These are phyloP conservation scores for Pitta sordida DNA, from an alignment of 2,113 vertebrate species.

Conservation along the genomic window DNA sequence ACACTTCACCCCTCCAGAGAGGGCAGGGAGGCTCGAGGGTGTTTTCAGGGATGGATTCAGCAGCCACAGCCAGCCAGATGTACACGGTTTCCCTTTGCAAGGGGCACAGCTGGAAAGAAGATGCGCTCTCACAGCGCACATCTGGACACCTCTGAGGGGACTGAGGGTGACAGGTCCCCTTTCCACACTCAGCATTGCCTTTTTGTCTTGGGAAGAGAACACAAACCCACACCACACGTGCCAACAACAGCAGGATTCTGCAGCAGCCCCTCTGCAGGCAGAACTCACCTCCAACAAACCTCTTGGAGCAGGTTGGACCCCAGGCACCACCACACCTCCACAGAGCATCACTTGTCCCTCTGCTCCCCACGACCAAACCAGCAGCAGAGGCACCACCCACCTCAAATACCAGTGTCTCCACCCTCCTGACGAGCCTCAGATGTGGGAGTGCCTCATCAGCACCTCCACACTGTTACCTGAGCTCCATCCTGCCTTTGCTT, in stretches of 20 bases:
- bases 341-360: fast-evolving
- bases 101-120: not conserved
- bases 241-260: fast-evolving
- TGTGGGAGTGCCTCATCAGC: not conserved
- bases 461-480: not conserved
- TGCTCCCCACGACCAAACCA: not conserved
- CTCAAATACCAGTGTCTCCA: not conserved
- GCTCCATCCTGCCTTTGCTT: not conserved
- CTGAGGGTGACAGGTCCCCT: fast-evolving
- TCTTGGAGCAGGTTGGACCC: not conserved
- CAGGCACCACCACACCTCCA: not conserved
- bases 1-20: not conserved
- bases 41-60: not conserved
- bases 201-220: not conserved
- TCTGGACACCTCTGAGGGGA: not conserved
- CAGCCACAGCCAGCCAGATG: not conserved
- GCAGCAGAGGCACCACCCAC: not conserved
- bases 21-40: not conserved
- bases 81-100: not conserved
- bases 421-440: not conserved
- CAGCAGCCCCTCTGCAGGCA: not conserved
- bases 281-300: not conserved
- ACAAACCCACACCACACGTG: fast-evolving
- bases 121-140: fast-evolving
- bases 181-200: not conserved